phyloP scores from a whole-genome alignment of 2,797 vertebrate genomes.

The Coendou prehensilis region DNA sequence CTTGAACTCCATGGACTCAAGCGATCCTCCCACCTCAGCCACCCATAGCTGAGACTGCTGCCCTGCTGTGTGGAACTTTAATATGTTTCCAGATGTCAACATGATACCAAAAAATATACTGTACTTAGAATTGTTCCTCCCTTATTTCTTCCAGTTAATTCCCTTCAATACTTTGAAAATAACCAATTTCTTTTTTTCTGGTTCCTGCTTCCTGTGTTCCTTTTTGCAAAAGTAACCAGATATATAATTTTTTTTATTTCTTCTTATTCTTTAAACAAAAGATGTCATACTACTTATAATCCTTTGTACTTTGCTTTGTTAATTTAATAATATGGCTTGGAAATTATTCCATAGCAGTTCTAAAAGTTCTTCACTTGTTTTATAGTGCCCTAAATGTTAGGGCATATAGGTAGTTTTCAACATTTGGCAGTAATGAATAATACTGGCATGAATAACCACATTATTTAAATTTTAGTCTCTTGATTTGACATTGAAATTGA shows the following conservation, averaged over 20 bases:
- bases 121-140: background rate
- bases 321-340: conserved; percentile 33
- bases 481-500: conserved; percentile 48
- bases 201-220: conserved; percentile 29
- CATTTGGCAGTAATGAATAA: conserved; percentile 58
- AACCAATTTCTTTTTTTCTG: conserved; percentile 48
- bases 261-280: conserved; percentile 60
- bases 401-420: background rate
- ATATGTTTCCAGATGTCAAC: conserved; percentile 30
- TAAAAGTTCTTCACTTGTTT: conserved; percentile 40
- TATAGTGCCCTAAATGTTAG: conserved; percentile 57
- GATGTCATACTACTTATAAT: conserved; percentile 41
- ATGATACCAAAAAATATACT: conserved; percentile 15
- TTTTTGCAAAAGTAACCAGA: conserved; percentile 65
- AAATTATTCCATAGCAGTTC: conserved; percentile 50
- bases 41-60: background rate
- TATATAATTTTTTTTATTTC: conserved; percentile 53
- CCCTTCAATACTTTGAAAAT: conserved; percentile 2
- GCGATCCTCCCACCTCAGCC: background rate
- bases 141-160: conserved; percentile 4
- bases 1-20: background rate
- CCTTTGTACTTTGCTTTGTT: conserved; percentile 46
- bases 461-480: conserved; percentile 53
- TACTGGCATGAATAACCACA: background rate
- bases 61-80: background rate